Conservation (phyloP, 2,888 invertebrate species). For the Cremastinae sp. region DNA sequence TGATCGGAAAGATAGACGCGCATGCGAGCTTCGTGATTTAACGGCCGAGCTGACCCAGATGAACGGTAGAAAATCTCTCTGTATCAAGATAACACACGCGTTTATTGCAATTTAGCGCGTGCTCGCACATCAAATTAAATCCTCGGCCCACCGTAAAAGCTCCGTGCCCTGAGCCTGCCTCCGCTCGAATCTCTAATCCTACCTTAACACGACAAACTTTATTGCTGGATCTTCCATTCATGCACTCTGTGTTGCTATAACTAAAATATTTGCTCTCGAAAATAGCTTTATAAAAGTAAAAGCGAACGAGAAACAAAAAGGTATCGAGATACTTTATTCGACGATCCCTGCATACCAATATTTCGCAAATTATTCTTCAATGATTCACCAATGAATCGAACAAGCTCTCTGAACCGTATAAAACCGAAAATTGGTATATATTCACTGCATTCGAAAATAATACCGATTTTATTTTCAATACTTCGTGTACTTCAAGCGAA, state of each 20-base stretch:
- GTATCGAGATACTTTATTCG: too few species aligned
- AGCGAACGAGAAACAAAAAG: background rate
- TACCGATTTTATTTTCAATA: too few species aligned
- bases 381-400: too few species aligned
- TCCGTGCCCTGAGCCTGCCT: background rate
- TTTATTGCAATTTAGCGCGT: slow-evolving; percentile 47
- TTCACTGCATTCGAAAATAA: too few species aligned
- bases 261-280: slow-evolving; percentile 10
- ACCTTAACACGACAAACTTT: slow-evolving; percentile 15
- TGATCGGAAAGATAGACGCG: slow-evolving; percentile 20
- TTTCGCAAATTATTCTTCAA: too few species aligned
- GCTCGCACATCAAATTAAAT: slow-evolving; percentile 45
- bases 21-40: slow-evolving; percentile 13
- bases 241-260: slow-evolving; percentile 22
- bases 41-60: slow-evolving; percentile 15
- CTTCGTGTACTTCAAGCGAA: too few species aligned
- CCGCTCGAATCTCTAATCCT: slow-evolving; percentile 22
- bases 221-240: slow-evolving; percentile 7
- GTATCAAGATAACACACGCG: slow-evolving; percentile 31
- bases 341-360: too few species aligned
- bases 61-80: slow-evolving; percentile 15
- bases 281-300: background rate
- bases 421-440: too few species aligned
- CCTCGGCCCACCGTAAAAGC: slow-evolving; percentile 13
- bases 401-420: too few species aligned